A percentile compares a stretch with the other conserved stretches of the same genome.
These are phyloP conservation scores for Beris chalybata DNA, from an alignment of 2,888 invertebrate species.

Conservation along the genomic window DNA sequence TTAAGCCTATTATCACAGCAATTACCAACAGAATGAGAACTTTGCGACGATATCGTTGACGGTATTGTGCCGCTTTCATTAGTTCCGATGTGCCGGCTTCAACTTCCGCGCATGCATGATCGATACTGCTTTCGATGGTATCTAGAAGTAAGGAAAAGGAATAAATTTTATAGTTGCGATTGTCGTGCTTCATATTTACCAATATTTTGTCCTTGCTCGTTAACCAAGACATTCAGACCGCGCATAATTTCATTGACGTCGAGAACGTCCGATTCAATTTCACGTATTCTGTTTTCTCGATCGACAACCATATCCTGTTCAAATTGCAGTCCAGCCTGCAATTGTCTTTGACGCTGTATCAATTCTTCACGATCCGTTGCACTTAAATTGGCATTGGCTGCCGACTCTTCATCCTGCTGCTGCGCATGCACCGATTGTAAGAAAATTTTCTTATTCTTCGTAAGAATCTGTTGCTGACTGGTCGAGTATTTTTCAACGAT, in stretches of 20 bases:
- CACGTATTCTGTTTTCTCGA: constrained; percentile 75
- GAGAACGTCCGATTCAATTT: constrained; percentile 79
- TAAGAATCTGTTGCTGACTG: constrained; percentile 75
- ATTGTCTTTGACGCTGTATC: constrained; percentile 50
- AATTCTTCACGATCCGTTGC: constrained; percentile 50
- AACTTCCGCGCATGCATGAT: constrained; percentile 72
- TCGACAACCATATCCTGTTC: constrained; percentile 80
- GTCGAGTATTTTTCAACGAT: constrained; percentile 75
- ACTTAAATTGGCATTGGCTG: constrained; percentile 54
- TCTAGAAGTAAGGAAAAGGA: constrained; percentile 60
- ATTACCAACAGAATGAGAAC: constrained; percentile 71
- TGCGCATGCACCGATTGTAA: constrained; percentile 44
- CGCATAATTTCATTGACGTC: constrained; percentile 85
- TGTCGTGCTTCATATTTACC: constrained; percentile 61
- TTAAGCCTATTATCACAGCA: constrained; percentile 66
- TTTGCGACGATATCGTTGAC: constrained; percentile 75
- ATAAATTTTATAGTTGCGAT: too few species aligned
- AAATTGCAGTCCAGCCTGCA: constrained; percentile 62
- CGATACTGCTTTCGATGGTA: constrained; percentile 80
- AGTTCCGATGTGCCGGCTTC: constrained; percentile 79
- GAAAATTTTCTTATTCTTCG: constrained; percentile 64
- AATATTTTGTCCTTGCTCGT: constrained; percentile 70
- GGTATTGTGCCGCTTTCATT: constrained; percentile 78
- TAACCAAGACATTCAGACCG: constrained; percentile 70
- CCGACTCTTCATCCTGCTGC: constrained; percentile 47